Evolutionary conservation across 1,140 invertebrate species (phyloP).

Genomic region (Metopolophium dirhodum): DNA sequence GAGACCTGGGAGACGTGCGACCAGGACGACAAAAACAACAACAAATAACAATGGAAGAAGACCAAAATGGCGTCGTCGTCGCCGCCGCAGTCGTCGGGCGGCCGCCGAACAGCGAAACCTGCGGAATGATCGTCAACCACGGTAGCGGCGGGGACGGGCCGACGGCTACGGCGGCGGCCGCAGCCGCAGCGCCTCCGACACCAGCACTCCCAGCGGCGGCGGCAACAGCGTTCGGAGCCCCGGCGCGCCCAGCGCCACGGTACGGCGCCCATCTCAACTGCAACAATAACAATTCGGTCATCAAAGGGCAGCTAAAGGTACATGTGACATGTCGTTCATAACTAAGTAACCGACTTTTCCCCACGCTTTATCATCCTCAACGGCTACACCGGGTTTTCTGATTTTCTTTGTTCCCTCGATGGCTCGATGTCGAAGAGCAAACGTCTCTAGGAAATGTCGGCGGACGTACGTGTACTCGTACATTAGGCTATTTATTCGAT

Average conservation of each 20-base stretch:
- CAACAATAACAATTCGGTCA: constrained; percentile 44
- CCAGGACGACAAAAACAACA: not conserved
- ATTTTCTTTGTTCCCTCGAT: not conserved
- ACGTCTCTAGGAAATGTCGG: not conserved
- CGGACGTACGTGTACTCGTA: too few relatives aligned
- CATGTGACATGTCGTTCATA: not conserved
- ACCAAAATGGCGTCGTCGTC: constrained; percentile 48
- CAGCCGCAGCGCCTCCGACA: not conserved
- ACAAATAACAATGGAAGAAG: constrained; percentile 49
- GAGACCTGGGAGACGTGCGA: too few relatives aligned
- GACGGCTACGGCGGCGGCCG: not conserved
- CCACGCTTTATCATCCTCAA: not conserved
- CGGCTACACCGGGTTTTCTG: not conserved
- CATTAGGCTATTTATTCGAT: too few relatives aligned
- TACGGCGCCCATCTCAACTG: constrained; percentile 31
- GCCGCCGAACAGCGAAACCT: constrained; percentile 35
- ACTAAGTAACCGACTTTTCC: not conserved
- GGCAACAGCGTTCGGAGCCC: not conserved
- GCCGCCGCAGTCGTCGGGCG: not conserved
- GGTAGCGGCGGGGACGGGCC: not conserved
- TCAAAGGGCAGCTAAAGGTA: constrained; percentile 38
- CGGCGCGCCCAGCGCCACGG: not conserved
- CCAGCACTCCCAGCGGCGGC: not conserved
- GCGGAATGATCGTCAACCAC: constrained; percentile 45
- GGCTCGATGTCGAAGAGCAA: not conserved